Evolutionary conservation across 2,797 vertebrate species (phyloP).

Genomic region (Notolepis coatsorum): DNA sequence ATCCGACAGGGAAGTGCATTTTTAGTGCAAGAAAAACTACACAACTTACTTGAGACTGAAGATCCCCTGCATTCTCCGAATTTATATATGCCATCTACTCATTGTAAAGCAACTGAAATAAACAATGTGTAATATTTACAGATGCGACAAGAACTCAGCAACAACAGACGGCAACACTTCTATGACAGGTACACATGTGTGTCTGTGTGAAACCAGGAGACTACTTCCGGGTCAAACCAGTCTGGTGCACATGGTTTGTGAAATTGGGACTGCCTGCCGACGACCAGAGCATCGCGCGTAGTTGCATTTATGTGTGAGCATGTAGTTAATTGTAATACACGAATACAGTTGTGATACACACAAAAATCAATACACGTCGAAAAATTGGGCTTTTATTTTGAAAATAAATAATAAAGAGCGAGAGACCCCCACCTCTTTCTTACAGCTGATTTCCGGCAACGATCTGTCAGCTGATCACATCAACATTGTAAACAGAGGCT

Average conservation of each 20-base stretch:
- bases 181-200: too few relatives aligned
- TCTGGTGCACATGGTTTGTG: not conserved
- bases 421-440: too few relatives aligned
- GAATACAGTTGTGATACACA: too few relatives aligned
- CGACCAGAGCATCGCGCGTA: too few relatives aligned
- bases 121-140: not conserved
- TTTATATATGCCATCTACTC: slow-evolving; percentile 56
- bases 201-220: not conserved
- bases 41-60: slow-evolving; percentile 79
- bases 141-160: too few relatives aligned
- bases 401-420: too few relatives aligned
- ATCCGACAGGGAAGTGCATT: too few relatives aligned
- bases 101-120: not conserved
- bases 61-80: slow-evolving; percentile 67
- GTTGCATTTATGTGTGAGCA: too few relatives aligned
- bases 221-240: slow-evolving; percentile 41
- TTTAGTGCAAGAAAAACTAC: not conserved
- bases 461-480: slow-evolving; percentile 71
- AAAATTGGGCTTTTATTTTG: slow-evolving; percentile 56
- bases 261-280: not conserved
- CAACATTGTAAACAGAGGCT: slow-evolving; percentile 60
- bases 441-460: slow-evolving; percentile 31
- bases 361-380: too few relatives aligned
- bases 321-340: too few relatives aligned
- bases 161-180: too few relatives aligned